Conservation (phyloP, 2,797 vertebrate species). For the Valencia hispanica region DNA sequence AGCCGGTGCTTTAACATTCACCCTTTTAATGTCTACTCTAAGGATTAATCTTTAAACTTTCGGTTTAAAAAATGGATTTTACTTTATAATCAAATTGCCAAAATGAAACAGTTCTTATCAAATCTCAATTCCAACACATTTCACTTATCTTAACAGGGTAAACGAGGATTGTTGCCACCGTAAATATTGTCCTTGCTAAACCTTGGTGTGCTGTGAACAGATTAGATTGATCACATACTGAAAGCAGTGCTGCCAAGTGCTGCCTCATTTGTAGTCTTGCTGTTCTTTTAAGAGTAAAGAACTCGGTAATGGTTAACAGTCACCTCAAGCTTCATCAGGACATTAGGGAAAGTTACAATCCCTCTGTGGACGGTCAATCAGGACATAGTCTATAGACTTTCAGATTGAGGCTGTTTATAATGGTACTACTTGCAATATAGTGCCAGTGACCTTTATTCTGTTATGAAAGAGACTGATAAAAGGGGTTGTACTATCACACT, state of each 20-base stretch:
- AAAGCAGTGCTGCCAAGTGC: background rate
- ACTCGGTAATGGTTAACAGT: conserved; percentile 22
- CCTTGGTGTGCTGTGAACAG: background rate
- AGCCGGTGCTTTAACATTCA: background rate
- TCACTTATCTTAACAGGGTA: background rate
- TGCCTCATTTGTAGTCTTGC: background rate
- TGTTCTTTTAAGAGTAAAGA: background rate
- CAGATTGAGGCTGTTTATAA: conserved; percentile 39
- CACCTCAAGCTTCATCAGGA: conserved; percentile 25
- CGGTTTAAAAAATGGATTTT: background rate
- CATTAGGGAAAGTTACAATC: conserved; percentile 30
- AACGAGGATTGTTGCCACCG: background rate
- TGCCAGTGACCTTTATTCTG: conserved; percentile 58
- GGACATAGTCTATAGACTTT: conserved; percentile 27
- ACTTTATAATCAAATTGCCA: background rate
- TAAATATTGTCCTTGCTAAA: conserved; percentile 1
- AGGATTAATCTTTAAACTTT: background rate
- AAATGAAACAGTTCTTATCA: conserved; percentile 3
- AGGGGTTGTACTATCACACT: conserved; percentile 35
- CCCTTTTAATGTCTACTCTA: background rate
- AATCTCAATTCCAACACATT: background rate
- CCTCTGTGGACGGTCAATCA: conserved; percentile 40
- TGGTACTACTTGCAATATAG: conserved; percentile 30
- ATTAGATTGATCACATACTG: background rate
- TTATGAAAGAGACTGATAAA: conserved; percentile 58